Evolutionary conservation across 2,888 invertebrate genomes (phyloP).

Genomic region (Shargacucullia verbasci): DNA sequence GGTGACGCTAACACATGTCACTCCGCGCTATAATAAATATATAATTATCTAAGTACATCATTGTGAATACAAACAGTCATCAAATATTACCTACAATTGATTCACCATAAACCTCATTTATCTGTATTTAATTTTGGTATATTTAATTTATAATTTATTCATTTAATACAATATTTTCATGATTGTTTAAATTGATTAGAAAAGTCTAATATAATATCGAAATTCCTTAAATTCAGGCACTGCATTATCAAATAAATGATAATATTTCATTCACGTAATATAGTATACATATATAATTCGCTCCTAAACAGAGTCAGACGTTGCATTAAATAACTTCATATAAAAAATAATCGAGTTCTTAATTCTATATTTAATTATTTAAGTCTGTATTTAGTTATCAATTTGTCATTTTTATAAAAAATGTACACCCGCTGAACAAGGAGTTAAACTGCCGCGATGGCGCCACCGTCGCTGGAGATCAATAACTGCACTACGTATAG

Average conservation of each 20-base stretch:
- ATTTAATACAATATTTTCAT: conserved; percentile 25
- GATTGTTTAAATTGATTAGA: conserved; percentile 21
- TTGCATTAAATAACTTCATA: conserved; percentile 48
- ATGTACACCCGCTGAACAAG: conserved; percentile 36
- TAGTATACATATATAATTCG: conserved; percentile 25
- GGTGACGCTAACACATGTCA: neutral
- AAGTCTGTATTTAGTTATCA: conserved; percentile 54
- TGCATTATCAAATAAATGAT: conserved; percentile 35
- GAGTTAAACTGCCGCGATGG: conserved; percentile 10
- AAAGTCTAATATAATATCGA: conserved; percentile 42
- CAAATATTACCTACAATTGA: neutral
- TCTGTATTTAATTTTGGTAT: conserved; percentile 7
- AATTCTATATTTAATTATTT: conserved; percentile 35
- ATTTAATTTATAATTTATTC: neutral
- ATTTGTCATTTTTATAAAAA: conserved; percentile 59
- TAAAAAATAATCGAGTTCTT: conserved; percentile 56
- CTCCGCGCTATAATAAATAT: conserved; percentile 31
- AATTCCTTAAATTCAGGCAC: conserved; percentile 53
- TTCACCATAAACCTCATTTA: neutral
- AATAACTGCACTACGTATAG: conserved; percentile 15
- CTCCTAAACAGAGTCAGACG: conserved; percentile 29
- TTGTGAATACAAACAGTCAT: conserved; percentile 25
- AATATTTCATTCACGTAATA: conserved; percentile 21
- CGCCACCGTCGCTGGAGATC: conserved; percentile 31
- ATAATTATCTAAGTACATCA: conserved; percentile 22